Base-by-base conservation (phyloP, 2,113 vertebrate species). In the Balaeniceps rex region DNA sequence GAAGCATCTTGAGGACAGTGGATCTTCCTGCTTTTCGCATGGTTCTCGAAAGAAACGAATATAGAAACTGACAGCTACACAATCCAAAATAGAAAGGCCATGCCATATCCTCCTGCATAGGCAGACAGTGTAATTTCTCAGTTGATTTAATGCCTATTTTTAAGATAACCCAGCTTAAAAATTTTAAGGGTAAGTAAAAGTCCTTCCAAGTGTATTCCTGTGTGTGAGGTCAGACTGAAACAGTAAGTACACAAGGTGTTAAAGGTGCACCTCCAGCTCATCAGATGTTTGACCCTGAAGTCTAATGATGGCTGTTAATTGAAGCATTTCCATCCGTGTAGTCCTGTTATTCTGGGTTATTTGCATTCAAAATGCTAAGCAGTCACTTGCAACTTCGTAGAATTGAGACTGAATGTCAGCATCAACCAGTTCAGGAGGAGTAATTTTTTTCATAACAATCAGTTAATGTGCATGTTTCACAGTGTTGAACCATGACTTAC, bases 81-180 rank as follows among this genome's bases (percentile, higher is more conserved):
- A 63, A 5, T 21, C 40, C 55, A 44, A 2, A 8, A 8, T 0
- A 9, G 47, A 22, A 33, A 61, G 25, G 44, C 31, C 12, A 0
- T 3, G 28, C 54, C 42, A 2, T 29, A 6, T 7, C 25, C 21
- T 84, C 40, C 83, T 85, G 83, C 65, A 17, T 3, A 15, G 51
- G 65, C 46, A 52, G 69, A 1, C 2, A 5, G 6, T 47, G 7
- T 19, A 13, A 46, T n/a, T 83, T 29, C 61, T 83, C 52, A 9
- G 6, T 13, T 63, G 51, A 8, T 75, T 64, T 18, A 55, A 47
- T 38, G 12, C 46, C 68, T 5, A 0, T 42, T 77, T 69, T 47
- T 52, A 68, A 64, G 11, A 36, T 31, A n/a, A 36, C 7, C 10
- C 29, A 11, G 4, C 16, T 51, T 12, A 4, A 83, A 86, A 63